Evolutionary conservation across 30 jellyfish, hydroid and myxozoan species (phyloP).

Genomic region (Phacellophora camtschatica): DNA sequence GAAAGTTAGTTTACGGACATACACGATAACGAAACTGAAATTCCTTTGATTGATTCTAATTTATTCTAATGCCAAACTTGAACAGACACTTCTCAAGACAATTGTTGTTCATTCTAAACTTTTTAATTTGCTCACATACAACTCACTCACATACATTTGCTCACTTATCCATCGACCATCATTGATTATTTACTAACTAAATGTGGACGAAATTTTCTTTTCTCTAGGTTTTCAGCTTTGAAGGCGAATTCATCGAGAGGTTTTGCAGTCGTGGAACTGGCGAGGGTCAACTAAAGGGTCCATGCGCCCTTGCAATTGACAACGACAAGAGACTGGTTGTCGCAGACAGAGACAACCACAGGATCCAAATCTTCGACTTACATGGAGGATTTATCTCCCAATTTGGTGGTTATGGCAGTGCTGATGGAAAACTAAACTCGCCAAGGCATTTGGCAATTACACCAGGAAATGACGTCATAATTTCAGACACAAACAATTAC

Average conservation of each 20-base stretch:
- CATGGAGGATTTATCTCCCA: slow-evolving; percentile 78
- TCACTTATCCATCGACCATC: background rate
- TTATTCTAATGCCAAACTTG: too few species aligned
- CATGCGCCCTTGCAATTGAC: slow-evolving; percentile 89
- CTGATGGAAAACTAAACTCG: slow-evolving; percentile 91
- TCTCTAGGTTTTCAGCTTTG: slow-evolving; percentile 65
- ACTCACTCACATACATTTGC: background rate
- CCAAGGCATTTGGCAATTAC: slow-evolving; percentile 90
- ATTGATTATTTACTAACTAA: background rate
- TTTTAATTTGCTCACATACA: background rate
- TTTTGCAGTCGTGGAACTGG: slow-evolving; percentile 89
- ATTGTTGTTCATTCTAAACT: too few species aligned
- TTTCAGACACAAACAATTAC: slow-evolving; percentile 89
- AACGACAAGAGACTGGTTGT: slow-evolving; percentile 77
- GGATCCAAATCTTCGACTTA: slow-evolving; percentile 74
- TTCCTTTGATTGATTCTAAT: too few species aligned
- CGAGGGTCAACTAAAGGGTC: slow-evolving; percentile 89
- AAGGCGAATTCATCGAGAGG: slow-evolving; percentile 76
- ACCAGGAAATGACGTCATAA: slow-evolving; percentile 49
- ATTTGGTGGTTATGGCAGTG: slow-evolving; percentile 89
- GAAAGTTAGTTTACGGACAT: too few species aligned
- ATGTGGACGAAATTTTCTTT: background rate
- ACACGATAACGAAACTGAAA: too few species aligned
- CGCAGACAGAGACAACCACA: slow-evolving; percentile 95
- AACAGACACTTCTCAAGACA: too few species aligned